phyloP scores from a whole-genome alignment of 1,140 invertebrate genomes.

The Aphelinus certus region DNA sequence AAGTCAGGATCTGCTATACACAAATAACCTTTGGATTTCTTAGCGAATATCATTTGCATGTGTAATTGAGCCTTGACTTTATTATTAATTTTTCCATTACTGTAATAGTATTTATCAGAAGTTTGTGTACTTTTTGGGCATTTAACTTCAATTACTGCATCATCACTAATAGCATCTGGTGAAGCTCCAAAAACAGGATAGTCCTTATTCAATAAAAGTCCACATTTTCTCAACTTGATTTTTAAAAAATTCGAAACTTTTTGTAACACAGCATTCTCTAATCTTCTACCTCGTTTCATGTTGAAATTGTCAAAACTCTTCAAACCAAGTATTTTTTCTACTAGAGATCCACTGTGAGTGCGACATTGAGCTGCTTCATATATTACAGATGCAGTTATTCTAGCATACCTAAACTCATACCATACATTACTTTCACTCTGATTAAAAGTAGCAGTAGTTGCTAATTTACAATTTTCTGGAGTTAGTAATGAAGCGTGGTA shows the following conservation, averaged over 20 bases:
- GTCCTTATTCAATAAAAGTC: conserved; percentile 40
- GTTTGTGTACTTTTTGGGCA: conserved; percentile 58
- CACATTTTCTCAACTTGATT: not conserved
- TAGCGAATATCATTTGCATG: conserved; percentile 63
- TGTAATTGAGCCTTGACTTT: conserved; percentile 65
- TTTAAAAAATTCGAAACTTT: conserved; percentile 26
- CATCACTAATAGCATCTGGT: conserved; percentile 62
- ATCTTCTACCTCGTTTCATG: conserved; percentile 45
- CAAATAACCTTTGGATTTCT: conserved; percentile 54
- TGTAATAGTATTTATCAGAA: conserved; percentile 58
- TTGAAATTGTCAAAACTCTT: conserved; percentile 40
- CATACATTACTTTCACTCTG: conserved; percentile 38
- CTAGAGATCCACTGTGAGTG: conserved; percentile 39
- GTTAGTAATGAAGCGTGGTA: not conserved
- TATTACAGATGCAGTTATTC: conserved; percentile 54
- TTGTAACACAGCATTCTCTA: conserved; percentile 40
- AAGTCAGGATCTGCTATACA: conserved; percentile 50
- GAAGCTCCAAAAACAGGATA: conserved; percentile 55
- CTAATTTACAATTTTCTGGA: not conserved
- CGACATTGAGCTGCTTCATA: conserved; percentile 52
- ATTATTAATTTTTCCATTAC: conserved; percentile 52
- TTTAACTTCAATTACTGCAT: conserved; percentile 65
- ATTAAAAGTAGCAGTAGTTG: conserved; percentile 13
- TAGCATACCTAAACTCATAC: conserved; percentile 50
- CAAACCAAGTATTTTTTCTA: conserved; percentile 46